Evolutionary conservation across 1,140 invertebrate species (phyloP), one percentile per base, ranked within the genome.

Genomic region (Pachypeltis micranthus): DNA sequence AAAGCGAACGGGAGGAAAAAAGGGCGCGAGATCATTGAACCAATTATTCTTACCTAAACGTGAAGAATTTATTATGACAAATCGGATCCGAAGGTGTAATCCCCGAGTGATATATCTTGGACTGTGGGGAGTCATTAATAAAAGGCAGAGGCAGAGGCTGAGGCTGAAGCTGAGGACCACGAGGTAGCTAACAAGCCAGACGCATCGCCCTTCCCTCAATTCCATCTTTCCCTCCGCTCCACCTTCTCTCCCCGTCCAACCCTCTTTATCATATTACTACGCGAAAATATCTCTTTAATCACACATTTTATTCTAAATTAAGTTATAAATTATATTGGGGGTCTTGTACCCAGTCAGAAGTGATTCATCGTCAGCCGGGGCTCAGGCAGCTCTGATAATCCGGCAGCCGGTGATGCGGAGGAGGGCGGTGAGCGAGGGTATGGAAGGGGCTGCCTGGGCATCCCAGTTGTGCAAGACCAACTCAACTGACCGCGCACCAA

Each of bases 41-140:
- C 57, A 59, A 59, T 59, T 59, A 59, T 59, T 59, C 57, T 59
- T 59, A 59, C 29, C 28, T 59, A 59, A 59, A 28, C 57, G 57
- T 59, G 57, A 31, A 59, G 26, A 59, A 59, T 59, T 59, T 59
- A 59, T 59, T 59, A 59, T 59, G 57, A 59, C 57, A 59, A 59
- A 59, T 59, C 57, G 57, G 57, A 59, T 59, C 57, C 29, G 57
- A 31, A 59, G 29, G 57, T 59, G 57, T 59, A 59, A 59, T 59
- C 57, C 57, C 21, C 26, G 57, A 29, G 57, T 59, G 57, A 59
- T 59, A 59, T 59, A 59, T 59, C 57, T 29, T 28, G 25, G 29
- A 28, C 31, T 23, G 57, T 59, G n/a, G 4, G 7, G 47, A 59
- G 57, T 59, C 57, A 59, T 59, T 59, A 59, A 59, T 59, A 59